These are phyloP conservation scores for Pitta sordida DNA, from an alignment of 2,113 vertebrate genomes.

Conservation along the genomic window DNA sequence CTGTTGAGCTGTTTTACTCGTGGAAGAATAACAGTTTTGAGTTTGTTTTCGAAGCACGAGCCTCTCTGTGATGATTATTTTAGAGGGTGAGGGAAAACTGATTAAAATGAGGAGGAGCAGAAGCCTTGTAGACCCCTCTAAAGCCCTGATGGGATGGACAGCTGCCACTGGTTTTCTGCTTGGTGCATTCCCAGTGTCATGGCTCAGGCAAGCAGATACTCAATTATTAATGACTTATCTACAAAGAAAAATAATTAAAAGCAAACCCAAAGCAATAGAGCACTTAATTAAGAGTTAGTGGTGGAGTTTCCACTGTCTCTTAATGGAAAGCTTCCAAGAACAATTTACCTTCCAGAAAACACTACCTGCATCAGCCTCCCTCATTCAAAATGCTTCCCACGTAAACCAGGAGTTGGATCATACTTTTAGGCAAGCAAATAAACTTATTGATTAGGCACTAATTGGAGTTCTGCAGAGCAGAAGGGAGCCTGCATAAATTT, in stretches of 20 bases:
- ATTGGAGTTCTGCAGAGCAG: conserved; percentile 11
- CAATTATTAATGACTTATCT: conserved; percentile 68
- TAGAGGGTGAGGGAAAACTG: background rate
- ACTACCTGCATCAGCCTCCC: conserved; percentile 23
- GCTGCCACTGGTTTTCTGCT: background rate
- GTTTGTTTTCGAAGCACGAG: background rate
- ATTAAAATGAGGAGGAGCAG: background rate
- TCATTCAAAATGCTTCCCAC: background rate
- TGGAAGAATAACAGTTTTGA: background rate
- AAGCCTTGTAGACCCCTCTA: background rate
- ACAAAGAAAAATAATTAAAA: conserved; percentile 65
- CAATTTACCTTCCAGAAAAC: conserved; percentile 38
- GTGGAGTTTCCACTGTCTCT: conserved; percentile 26
- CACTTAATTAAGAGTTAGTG: conserved; percentile 65
- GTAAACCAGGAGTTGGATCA: conserved; percentile 23
- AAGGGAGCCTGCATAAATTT: background rate
- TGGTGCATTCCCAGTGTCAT: conserved; percentile 10
- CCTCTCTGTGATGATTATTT: background rate
- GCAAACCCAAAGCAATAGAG: conserved; percentile 59
- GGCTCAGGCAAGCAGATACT: conserved; percentile 45
- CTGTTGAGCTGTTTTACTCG: background rate
- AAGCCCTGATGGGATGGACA: background rate
- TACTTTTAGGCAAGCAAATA: conserved; percentile 34
- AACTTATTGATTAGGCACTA: conserved; percentile 54
- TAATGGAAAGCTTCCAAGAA: conserved; percentile 63